Evolutionary conservation across 2,797 vertebrate species (phyloP), one percentile per base, ranked within the genome.

Genomic region (Pampus argenteus): DNA sequence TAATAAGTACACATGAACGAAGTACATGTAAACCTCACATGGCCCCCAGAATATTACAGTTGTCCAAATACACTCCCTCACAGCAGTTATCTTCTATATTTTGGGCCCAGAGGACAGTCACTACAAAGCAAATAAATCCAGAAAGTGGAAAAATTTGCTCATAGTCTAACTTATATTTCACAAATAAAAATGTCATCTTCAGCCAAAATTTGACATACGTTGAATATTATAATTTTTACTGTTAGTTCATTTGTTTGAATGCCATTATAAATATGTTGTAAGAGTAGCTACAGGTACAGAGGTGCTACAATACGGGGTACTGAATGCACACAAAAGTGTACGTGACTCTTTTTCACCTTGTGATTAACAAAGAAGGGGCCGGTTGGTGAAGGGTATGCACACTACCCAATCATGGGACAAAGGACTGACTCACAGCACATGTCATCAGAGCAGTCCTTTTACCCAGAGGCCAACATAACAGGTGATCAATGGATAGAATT

Each of bases 1-100:
- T 81, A 78, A 81, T 85, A 62, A 81, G 50, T 78, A 74, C 20
- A 64, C 70, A 78, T 28, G 25, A 51, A 29, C 11, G 13, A 6
- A 44, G 17, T n/a, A 49, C 15, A 38, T 23, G 54, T 11, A 71
- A 77, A 71, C 38, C 22, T 9, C 52, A 48, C 51, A 62, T 11
- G 65, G 15, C 15, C 34, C 34, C 2, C 4, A 6, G 62, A 45
- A 63, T 38, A 60, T 29, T 13, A 3, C 20, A 55, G 17, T 6
- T 55, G 18, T 29, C 9, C 56, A 6, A 62, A 22, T 18, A 14
- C 18, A 57, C 17, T 54, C 38, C 25, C 2, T 51, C 26, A 57
- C 8, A 15, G 45, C 25, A 55, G 17, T 15, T 52, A 18, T 22
- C 18, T 63, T 69, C 47, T 29, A 36, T 64, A 63, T 45, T 66